phyloP scores from a whole-genome alignment of 1,140 invertebrate genomes.

The Andricus grossulariae region DNA sequence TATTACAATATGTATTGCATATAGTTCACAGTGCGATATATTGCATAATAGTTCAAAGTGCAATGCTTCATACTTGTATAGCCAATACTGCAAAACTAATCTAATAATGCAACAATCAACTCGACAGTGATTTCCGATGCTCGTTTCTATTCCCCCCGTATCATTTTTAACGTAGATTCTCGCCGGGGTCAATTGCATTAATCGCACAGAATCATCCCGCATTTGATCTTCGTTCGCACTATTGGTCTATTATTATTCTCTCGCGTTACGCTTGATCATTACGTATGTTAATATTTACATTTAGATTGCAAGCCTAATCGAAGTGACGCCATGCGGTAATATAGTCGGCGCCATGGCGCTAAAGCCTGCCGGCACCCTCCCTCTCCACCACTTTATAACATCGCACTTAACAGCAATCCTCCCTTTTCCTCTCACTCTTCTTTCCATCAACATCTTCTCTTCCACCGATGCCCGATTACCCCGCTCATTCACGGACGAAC shows the following conservation, averaged over 20 bases:
- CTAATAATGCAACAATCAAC: not conserved
- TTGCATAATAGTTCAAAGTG: not conserved
- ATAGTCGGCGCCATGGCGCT: slow-evolving; percentile 72
- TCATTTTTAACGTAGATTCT: not conserved
- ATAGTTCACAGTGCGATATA: not conserved
- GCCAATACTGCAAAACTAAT: not conserved
- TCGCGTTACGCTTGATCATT: slow-evolving; percentile 63
- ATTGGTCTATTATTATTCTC: slow-evolving; percentile 55
- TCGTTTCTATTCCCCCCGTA: not conserved
- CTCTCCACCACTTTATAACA: slow-evolving; percentile 43
- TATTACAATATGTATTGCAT: not conserved
- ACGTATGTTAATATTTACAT: slow-evolving; percentile 74
- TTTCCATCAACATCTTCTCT: slow-evolving; percentile 42
- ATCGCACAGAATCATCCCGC: not conserved
- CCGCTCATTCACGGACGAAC: not conserved
- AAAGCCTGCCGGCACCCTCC: slow-evolving; percentile 66
- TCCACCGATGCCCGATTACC: not conserved
- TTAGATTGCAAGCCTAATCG: slow-evolving; percentile 73
- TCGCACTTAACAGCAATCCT: slow-evolving; percentile 38
- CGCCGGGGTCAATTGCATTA: slow-evolving; percentile 21
- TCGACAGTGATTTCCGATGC: not conserved
- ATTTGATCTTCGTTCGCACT: slow-evolving; percentile 27
- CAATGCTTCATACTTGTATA: not conserved
- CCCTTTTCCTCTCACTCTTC: slow-evolving; percentile 35
- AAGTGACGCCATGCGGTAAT: slow-evolving; percentile 73